Base-by-base conservation (phyloP, 2,888 invertebrate genomes). In the Nomada fucata region DNA sequence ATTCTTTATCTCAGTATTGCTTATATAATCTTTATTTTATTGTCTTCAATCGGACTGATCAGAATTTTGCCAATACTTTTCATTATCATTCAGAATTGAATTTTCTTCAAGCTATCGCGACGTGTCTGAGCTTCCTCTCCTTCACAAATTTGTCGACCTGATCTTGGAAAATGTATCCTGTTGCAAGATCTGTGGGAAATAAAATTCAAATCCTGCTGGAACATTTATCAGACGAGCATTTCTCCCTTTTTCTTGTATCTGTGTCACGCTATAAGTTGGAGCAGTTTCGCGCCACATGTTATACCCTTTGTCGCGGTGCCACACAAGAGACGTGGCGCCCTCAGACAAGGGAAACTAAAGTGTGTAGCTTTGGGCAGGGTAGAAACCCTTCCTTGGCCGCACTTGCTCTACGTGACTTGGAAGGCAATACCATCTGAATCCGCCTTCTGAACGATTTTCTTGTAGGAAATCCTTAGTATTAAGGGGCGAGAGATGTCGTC, bases 321-420 rank as follows among this genome's bases (percentile, higher is more conserved):
- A 65, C 9, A 72, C 73, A 67, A 83, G 76, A 79, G 77, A 87
- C 82, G 88, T 88, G 89, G 88, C 88, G 88, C 89, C 89, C 87
- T 79, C 88, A 52, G 68, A 75, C 79, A 82, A 76, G 63, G 44
- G 72, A 83, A 87, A 82, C 52, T 70, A 65, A 71, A 88, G 73
- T 76, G 79, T 61, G 60, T 59, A 59, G 47, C 82, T 79, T 64
- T 57, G 29, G 70, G 64, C 73, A 76, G 75, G 80, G 75, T 82
- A 74, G 82, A 69, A 59, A 76, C 67, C 76, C 88, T 79, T 79
- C 77, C 44, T 78, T 78, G 76, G 64, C 69, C 29, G 11, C 60
- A 47, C 23, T 52, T 59, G n/a, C 36, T 18, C 64, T 20, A 64
- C 57, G 23, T 57, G 55, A 18, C 13, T 11, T 13, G n/a, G 23